phyloP scores from a whole-genome alignment of 2,113 vertebrate genomes.

The Eira barbara region DNA sequence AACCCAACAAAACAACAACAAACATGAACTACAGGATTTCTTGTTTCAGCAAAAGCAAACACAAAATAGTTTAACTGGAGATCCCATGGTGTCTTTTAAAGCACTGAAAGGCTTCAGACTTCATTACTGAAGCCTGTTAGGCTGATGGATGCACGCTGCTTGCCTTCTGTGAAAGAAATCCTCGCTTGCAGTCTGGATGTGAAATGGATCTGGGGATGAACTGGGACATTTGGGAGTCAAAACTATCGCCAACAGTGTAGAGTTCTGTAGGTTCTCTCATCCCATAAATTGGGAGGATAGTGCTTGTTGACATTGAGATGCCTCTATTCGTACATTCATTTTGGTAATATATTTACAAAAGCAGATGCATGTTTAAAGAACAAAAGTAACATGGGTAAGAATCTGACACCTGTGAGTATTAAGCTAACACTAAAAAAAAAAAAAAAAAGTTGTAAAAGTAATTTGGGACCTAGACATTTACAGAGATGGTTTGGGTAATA shows the following conservation, averaged over 20 bases:
- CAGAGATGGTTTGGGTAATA: not conserved
- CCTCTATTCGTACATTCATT: not conserved
- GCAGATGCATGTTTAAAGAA: not conserved
- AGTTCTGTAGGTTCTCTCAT: not conserved
- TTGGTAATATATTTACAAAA: not conserved
- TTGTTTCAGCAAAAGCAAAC: constrained; percentile 35
- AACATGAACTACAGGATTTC: not conserved
- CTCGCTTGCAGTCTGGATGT: not conserved
- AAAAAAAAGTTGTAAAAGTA: not conserved
- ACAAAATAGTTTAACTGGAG: not conserved
- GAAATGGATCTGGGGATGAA: not conserved
- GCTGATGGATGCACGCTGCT: not conserved
- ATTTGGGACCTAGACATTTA: not conserved
- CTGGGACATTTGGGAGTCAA: not conserved
- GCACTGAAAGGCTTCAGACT: not conserved
- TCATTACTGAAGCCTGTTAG: not conserved
- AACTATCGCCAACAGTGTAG: not conserved
- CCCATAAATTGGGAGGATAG: not conserved
- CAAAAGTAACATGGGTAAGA: not conserved
- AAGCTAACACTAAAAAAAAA: not conserved
- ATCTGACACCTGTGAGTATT: not conserved
- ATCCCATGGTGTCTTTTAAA: constrained; percentile 9
- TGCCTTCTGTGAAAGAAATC: not conserved
- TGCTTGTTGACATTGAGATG: not conserved
- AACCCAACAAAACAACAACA: not conserved